Evolutionary conservation across 1,140 invertebrate genomes (phyloP).

Genomic region (Hycleus cichorii): DNA sequence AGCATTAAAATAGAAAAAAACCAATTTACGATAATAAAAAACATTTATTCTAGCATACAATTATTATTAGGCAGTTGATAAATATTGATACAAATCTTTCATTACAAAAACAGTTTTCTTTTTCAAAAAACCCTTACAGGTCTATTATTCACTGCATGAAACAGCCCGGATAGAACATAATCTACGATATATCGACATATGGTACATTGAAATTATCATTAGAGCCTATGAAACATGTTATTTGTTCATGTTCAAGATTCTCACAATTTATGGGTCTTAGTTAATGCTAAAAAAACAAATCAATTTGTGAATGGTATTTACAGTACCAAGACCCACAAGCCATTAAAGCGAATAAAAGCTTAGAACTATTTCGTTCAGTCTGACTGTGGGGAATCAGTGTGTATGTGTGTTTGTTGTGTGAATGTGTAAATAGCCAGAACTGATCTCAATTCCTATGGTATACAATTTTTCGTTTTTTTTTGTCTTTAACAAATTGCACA

Average conservation of each 20-base stretch:
- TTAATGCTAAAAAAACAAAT: constrained; percentile 7
- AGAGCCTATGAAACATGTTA: constrained; percentile 24
- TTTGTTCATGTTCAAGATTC: constrained; percentile 5
- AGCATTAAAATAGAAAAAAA: no score
- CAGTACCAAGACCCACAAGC: constrained; percentile 24
- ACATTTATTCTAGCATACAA: constrained; percentile 31
- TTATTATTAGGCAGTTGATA: constrained; percentile 39
- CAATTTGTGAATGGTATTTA: constrained; percentile 16
- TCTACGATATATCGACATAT: constrained; percentile 42
- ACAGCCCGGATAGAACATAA: constrained; percentile 28
- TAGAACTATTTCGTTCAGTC: constrained; percentile 19
- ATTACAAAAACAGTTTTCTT: constrained; percentile 35
- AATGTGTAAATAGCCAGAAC: not conserved
- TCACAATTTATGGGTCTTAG: constrained; percentile 21
- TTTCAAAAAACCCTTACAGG: constrained; percentile 13
- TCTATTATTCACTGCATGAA: constrained; percentile 17
- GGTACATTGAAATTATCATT: constrained; percentile 39
- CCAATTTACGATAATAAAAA: constrained; percentile 15
- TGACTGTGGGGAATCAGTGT: constrained; percentile 8
- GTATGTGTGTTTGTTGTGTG: no score
- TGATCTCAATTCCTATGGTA: constrained; percentile 25
- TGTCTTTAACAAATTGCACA: not conserved
- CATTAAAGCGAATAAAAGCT: constrained; percentile 27
- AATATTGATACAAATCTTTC: constrained; percentile 38
- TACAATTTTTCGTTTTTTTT: constrained; percentile 12